These are phyloP conservation scores for Gymnoscopelus braueri DNA, from an alignment of 2,797 vertebrate species.

Conservation along the genomic window DNA sequence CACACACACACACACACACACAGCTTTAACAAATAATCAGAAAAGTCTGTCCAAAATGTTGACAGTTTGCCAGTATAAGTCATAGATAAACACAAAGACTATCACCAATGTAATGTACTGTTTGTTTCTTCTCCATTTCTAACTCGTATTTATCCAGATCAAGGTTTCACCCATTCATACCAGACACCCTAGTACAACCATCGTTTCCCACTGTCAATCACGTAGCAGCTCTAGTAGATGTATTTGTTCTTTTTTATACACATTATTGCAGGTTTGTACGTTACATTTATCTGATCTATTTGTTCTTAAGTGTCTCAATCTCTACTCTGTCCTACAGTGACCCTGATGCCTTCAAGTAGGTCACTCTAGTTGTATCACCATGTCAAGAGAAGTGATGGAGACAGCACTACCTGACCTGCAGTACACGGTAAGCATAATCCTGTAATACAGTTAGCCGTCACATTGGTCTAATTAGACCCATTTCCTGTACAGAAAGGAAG, in stretches of 20 bases:
- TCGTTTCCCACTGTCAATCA: no score
- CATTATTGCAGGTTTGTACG: no score
- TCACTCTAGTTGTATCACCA: background rate
- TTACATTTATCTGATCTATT: no score
- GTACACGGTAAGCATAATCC: background rate
- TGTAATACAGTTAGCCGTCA: background rate
- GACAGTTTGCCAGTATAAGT: background rate
- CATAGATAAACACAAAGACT: background rate
- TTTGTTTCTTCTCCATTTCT: no score
- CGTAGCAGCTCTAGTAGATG: no score
- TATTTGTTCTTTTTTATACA: no score
- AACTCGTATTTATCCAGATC: no score
- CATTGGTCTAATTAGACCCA: slow-evolving; percentile 1
- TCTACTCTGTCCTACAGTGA: background rate
- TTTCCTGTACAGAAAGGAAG: slow-evolving; percentile 2
- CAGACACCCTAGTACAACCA: no score
- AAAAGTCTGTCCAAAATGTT: background rate
- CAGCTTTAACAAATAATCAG: no score
- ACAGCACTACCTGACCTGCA: background rate
- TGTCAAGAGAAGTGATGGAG: background rate
- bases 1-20: background rate
- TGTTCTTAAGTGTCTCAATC: no score
- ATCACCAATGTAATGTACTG: background rate
- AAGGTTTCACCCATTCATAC: no score
- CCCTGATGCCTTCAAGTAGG: background rate